A percentile compares a stretch with the other conserved stretches of the same genome.
These are phyloP conservation scores for Picathartes gymnocephalus DNA, from an alignment of 2,113 vertebrate species.

Conservation along the genomic window DNA sequence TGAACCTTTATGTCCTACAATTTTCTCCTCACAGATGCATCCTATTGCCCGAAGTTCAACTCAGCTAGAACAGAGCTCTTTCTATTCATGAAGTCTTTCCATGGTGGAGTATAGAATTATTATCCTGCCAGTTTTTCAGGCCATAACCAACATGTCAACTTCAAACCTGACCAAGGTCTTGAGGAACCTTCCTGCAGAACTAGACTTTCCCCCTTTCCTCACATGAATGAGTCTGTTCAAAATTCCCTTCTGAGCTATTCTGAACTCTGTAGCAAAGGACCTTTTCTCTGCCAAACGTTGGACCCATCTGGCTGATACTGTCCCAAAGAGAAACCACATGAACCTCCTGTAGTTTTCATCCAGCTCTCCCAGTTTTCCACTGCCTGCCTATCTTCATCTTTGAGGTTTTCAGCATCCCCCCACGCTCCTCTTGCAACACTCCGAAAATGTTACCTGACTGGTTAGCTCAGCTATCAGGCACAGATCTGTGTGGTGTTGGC, in stretches of 20 bases:
- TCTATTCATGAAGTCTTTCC: not conserved
- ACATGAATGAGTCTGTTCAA: not conserved
- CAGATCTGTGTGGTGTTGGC: rapidly evolving
- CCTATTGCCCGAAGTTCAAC: not conserved
- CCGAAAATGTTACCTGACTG: not conserved
- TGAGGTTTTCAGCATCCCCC: not conserved
- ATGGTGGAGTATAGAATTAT: not conserved
- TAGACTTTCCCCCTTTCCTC: not conserved
- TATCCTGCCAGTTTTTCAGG: not conserved
- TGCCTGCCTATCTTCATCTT: not conserved
- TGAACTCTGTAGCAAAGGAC: not conserved
- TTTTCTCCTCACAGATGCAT: not conserved
- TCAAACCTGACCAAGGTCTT: not conserved
- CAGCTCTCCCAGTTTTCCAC: not conserved
- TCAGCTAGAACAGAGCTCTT: not conserved
- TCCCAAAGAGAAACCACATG: not conserved
- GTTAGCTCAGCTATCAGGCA: not conserved
- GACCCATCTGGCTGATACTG: not conserved
- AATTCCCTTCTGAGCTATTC: not conserved
- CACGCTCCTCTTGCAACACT: not conserved
- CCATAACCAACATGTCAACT: not conserved
- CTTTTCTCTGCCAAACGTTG: not conserved
- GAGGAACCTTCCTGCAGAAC: not conserved
- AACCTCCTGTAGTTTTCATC: not conserved
- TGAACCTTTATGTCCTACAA: not conserved